These are phyloP conservation scores for Platichthys flesus DNA, from an alignment of 2,113 vertebrate genomes.

Conservation along the genomic window DNA sequence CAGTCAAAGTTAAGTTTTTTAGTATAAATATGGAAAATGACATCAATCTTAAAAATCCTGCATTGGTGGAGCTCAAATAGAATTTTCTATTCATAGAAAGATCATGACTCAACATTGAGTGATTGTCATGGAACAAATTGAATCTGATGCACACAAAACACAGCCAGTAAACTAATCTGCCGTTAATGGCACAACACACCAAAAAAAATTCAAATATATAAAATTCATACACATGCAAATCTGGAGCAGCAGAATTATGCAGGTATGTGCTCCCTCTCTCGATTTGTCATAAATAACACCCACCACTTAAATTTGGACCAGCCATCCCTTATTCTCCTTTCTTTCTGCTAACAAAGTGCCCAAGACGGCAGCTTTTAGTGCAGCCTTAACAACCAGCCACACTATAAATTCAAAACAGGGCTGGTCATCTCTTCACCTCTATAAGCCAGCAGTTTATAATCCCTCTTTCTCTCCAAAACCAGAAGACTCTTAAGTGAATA, in stretches of 20 bases:
- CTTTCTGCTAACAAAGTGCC: conserved; percentile 3
- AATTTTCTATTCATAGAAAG: no score
- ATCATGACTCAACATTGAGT: no score
- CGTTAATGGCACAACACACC: no score
- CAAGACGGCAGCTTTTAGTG: not conserved
- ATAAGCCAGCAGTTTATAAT: conserved; percentile 19
- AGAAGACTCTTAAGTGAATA: not conserved
- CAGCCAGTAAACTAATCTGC: not conserved
- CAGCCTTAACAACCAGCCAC: not conserved
- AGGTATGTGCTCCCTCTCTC: conserved; percentile 20
- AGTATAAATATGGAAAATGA: no score
- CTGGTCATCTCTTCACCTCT: not conserved
- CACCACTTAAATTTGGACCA: not conserved
- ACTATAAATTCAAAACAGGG: not conserved
- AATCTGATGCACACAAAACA: no score
- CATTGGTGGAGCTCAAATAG: no score
- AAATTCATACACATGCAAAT: conserved; percentile 28
- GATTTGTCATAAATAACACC: conserved; percentile 5
- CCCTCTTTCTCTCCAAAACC: conserved; percentile 17
- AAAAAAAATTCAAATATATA: conserved; percentile 15
- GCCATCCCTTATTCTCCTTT: not conserved
- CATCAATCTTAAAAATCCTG: no score
- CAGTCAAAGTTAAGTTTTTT: no score
- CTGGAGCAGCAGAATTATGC: conserved; percentile 28
- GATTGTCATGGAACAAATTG: no score